phyloP scores from a whole-genome alignment of 2,888 invertebrate species.

The Eristalinus sepulchralis region DNA sequence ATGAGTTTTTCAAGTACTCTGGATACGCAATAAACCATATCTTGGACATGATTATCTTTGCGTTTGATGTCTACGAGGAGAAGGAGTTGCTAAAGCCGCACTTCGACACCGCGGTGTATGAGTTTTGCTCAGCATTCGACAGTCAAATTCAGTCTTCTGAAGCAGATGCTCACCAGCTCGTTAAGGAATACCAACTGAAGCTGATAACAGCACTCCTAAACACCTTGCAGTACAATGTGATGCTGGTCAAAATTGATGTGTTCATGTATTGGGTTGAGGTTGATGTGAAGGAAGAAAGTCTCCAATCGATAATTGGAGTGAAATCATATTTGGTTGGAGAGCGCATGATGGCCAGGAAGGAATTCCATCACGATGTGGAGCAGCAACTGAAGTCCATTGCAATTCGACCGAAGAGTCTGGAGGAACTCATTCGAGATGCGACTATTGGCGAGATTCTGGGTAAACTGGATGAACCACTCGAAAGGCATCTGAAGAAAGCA shows the following conservation, averaged over 20 bases:
- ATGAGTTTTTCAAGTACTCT: slow-evolving; percentile 74
- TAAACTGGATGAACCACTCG: slow-evolving; percentile 72
- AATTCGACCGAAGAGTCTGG: slow-evolving; percentile 74
- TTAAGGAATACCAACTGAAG: slow-evolving; percentile 74
- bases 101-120: slow-evolving; percentile 73
- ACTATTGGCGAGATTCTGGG: slow-evolving; percentile 76
- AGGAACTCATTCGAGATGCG: slow-evolving; percentile 73
- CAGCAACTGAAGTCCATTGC: slow-evolving; percentile 74
- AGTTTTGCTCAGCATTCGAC: slow-evolving; percentile 72
- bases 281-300: slow-evolving; percentile 73
- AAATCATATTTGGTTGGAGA: slow-evolving; percentile 74
- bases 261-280: slow-evolving; percentile 78
- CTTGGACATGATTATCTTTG: slow-evolving; percentile 73
- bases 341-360: slow-evolving; percentile 73
- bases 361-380: slow-evolving; percentile 75
- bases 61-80: slow-evolving; percentile 74
- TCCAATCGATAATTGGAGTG: slow-evolving; percentile 75
- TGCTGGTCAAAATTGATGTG: slow-evolving; percentile 75
- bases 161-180: slow-evolving; percentile 16
- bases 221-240: slow-evolving; percentile 75
- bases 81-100: slow-evolving; percentile 59
- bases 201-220: slow-evolving; percentile 75
- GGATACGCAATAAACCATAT: slow-evolving; percentile 75
- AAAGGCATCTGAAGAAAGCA: slow-evolving; percentile 63
- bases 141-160: slow-evolving; percentile 34